Evolutionary conservation across 2,113 vertebrate species (phyloP).

Genomic region (Cyphomyrus discorhynchus): DNA sequence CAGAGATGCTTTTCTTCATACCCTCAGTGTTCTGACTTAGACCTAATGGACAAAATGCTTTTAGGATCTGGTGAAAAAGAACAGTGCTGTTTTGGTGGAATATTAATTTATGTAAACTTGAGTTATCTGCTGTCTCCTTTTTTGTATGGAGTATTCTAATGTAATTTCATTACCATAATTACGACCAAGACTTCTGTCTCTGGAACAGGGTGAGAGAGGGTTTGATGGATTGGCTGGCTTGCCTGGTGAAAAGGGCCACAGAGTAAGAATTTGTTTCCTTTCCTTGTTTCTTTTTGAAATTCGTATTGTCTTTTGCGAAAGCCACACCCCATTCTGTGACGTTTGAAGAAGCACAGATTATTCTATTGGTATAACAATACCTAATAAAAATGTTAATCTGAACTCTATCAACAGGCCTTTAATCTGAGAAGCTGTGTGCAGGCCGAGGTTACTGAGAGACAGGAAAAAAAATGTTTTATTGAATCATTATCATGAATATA

Average conservation of each 20-base stretch:
- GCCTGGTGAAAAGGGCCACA: slow-evolving; percentile 92
- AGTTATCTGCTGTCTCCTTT: not conserved
- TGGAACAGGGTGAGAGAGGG: slow-evolving; percentile 81
- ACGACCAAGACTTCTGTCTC: slow-evolving; percentile 6
- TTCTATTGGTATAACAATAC: not conserved
- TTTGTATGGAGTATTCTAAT: not conserved
- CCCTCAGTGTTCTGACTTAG: not conserved
- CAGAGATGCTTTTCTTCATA: not conserved
- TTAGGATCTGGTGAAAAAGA: not conserved
- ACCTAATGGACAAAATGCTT: not conserved
- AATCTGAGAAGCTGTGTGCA: not conserved
- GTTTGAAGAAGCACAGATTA: not conserved
- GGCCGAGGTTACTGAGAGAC: not conserved
- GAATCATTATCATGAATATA: not conserved
- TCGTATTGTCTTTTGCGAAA: not conserved
- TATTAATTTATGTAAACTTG: not conserved
- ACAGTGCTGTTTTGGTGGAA: not conserved
- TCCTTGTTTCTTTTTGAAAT: not conserved
- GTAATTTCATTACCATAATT: not conserved
- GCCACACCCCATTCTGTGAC: not conserved
- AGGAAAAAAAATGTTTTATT: not conserved
- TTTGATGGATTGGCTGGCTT: slow-evolving; percentile 92
- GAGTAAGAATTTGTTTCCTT: slow-evolving; percentile 63
- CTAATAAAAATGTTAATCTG: not conserved
- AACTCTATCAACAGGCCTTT: not conserved